Conservation (phyloP, 2,113 vertebrate genomes). For the Nyctereutes procyonoides region DNA sequence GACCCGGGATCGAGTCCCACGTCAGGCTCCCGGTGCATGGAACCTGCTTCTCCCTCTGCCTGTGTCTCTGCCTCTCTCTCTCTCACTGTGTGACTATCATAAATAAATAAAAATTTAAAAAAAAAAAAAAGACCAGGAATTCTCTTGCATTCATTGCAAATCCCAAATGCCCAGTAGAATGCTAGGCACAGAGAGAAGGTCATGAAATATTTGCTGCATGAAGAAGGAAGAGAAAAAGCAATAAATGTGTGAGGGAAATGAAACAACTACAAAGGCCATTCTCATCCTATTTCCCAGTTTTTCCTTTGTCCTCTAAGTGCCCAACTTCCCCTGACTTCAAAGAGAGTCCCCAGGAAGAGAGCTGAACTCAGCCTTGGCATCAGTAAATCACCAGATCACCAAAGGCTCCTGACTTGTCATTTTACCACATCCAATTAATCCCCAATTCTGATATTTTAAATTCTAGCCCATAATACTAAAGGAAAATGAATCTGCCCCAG, state of each 20-base stretch:
- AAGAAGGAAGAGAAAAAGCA: not conserved
- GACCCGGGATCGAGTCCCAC: no score
- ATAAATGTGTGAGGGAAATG: not conserved
- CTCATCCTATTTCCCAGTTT: not conserved
- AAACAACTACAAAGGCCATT: not conserved
- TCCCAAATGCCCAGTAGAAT: not conserved
- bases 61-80: no score
- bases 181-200: not conserved
- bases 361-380: not conserved
- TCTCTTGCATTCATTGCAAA: not conserved
- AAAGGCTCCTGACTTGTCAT: not conserved
- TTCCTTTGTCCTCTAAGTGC: not conserved
- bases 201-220: not conserved
- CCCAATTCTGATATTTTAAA: not conserved
- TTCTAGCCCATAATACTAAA: not conserved
- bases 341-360: slow-evolving; percentile 2
- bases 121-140: not conserved
- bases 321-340: slow-evolving; percentile 25
- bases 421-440: not conserved
- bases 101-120: no score
- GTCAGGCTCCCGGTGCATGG: no score
- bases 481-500: not conserved
- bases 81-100: no score
- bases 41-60: no score
- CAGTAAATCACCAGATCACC: not conserved